phyloP scores from a whole-genome alignment of 2,888 invertebrate species.

The Sussaba pulchella region DNA sequence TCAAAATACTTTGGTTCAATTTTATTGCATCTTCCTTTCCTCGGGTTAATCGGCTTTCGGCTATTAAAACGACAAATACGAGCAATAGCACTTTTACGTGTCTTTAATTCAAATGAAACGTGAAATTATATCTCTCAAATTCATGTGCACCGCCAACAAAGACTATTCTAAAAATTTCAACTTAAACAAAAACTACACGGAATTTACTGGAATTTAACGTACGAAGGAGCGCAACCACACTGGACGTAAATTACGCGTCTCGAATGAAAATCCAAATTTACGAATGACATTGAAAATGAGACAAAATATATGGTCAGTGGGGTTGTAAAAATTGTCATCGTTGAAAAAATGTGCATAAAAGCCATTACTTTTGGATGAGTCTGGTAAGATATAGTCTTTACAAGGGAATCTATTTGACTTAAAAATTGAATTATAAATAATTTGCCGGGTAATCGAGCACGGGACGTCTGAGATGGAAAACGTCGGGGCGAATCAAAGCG shows the following conservation, averaged over 20 bases:
- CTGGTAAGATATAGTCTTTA: background rate
- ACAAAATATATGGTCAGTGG: background rate
- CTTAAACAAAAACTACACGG: too few relatives aligned
- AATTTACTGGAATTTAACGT: too few relatives aligned
- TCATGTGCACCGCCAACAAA: background rate
- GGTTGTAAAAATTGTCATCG: background rate
- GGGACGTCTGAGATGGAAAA: background rate
- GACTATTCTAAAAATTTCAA: too few relatives aligned
- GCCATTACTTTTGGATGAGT: background rate
- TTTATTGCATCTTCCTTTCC: background rate
- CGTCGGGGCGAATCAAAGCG: slow-evolving; percentile 75
- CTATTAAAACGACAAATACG: too few relatives aligned
- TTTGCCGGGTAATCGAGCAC: background rate
- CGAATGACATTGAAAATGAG: background rate
- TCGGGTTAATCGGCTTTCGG: background rate
- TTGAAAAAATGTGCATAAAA: background rate
- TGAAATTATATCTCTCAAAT: too few relatives aligned
- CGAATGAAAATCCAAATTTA: background rate
- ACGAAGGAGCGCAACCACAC: too few relatives aligned
- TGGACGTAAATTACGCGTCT: background rate
- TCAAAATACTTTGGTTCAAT: background rate
- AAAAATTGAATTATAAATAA: slow-evolving; percentile 1
- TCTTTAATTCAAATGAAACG: too few relatives aligned
- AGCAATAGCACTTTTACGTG: too few relatives aligned
- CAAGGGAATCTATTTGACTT: background rate